Evolutionary conservation across 2,888 invertebrate species (phyloP), one percentile per base, ranked within the genome.

Genomic region (Macropis europaea): DNA sequence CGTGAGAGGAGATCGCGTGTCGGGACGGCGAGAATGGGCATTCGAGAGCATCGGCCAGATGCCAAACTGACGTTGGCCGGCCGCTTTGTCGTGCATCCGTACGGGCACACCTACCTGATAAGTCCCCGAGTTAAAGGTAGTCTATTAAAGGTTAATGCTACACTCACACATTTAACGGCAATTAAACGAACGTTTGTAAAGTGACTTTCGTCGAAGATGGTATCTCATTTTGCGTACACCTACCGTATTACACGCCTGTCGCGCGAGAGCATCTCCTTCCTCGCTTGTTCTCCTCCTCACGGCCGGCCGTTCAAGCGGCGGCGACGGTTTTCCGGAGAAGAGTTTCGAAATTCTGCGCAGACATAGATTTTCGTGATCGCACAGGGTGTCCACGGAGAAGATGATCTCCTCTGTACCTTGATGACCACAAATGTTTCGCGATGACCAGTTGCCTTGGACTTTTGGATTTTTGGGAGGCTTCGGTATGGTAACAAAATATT

Each of bases 21-120:
- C 15, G 24, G 40, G 24, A 66, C 53, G 45, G 61, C 38, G 52
- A 67, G 60, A 70, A 77, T 81, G 81, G 81, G 80, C 80, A 80
- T 80, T 80, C 69, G 64, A 66, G 71, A 61, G 63, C 63, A 56
- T 62, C 57, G 64, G 76, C 38, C 70, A 54, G 64, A 62, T 60
- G 36, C 13, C 13, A 3, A 3, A n/a, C 68, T 45, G 64, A 52
- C 26, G 45, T 34, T 53, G 48, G 61, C 34, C 30, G 50, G 52
- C 48, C 48, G 26, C 50, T 72, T 68, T 52, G 54, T 48, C 64
- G 53, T 38, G 43, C 57, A 57, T 68, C 57, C 67, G 60, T 63
- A 30, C 42, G 38, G 32, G 38, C 22, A 19, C 45, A 64, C 17
- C 54, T 36, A 69, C 67, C 34, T 45, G 57, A 50, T 67, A 36